phyloP scores from a whole-genome alignment of 2,797 vertebrate genomes.

The Rhinella marina region DNA sequence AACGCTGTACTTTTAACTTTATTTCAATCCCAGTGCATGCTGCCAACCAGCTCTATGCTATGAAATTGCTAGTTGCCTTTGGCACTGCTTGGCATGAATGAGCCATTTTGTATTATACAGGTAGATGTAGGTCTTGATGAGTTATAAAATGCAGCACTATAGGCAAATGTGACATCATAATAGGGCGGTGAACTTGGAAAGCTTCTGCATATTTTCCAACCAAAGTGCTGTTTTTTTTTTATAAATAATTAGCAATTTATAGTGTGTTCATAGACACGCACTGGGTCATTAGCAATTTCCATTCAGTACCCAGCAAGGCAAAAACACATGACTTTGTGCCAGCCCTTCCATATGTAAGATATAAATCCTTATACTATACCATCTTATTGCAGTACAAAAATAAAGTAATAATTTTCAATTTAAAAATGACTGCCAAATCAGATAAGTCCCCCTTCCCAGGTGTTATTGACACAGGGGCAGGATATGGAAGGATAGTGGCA shows the following conservation, averaged over 20 bases:
- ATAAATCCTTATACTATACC: constrained; percentile 30
- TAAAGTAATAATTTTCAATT: constrained; percentile 18
- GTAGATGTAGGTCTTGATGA: constrained; percentile 34
- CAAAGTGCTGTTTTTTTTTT: constrained; percentile 52
- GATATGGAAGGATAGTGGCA: not conserved
- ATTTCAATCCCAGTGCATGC: constrained; percentile 23
- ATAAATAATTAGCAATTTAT: constrained; percentile 63
- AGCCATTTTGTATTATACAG: constrained; percentile 39
- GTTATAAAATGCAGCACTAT: constrained; percentile 58
- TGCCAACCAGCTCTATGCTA: constrained; percentile 37
- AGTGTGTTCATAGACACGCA: constrained; percentile 55
- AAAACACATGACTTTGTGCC: constrained; percentile 64
- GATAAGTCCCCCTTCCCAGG: constrained; percentile 1
- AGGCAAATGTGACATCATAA: constrained; percentile 59
- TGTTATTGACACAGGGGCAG: not conserved
- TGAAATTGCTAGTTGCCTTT: constrained; percentile 55
- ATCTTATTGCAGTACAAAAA: constrained; percentile 11
- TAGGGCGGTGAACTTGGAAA: constrained; percentile 58
- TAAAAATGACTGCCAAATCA: not conserved
- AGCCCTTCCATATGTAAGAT: constrained; percentile 39
- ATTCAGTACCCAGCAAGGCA: constrained; percentile 61
- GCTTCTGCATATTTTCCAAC: constrained; percentile 61
- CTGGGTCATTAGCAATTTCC: constrained; percentile 54
- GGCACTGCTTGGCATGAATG: constrained; percentile 54
- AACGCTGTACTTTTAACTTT: constrained; percentile 39